Conservation (phyloP, 2,888 invertebrate species). For the Xestia rhomboidea region DNA sequence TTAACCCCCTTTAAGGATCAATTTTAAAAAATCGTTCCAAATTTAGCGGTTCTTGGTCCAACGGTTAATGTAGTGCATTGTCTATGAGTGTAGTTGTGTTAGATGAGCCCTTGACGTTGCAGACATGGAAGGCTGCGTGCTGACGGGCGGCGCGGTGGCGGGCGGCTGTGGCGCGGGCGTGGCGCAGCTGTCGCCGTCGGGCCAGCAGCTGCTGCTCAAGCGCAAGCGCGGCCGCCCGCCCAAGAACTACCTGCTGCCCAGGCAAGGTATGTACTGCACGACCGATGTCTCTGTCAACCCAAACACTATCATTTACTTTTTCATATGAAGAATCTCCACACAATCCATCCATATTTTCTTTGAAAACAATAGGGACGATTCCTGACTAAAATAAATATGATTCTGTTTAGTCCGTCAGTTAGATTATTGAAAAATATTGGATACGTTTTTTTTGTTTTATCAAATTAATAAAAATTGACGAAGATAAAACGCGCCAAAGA, state of each 20-base stretch:
- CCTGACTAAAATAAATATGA: no score
- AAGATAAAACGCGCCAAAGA: no score
- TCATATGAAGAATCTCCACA: neutral
- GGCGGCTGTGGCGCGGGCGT: conserved; percentile 67
- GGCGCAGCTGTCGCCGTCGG: conserved; percentile 73
- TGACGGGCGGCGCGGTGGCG: conserved; percentile 82
- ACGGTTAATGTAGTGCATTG: neutral
- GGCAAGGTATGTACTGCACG: conserved; percentile 72
- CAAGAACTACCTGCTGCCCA: conserved; percentile 86
- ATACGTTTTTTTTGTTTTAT: no score
- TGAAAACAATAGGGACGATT: neutral
- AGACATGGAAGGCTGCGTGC: conserved; percentile 89
- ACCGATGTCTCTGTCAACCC: neutral
- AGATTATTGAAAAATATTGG: no score
- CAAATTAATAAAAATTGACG: no score
- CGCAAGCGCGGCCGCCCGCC: conserved; percentile 86
- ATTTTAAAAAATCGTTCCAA: neutral
- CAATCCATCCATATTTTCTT: neutral
- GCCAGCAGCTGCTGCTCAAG: conserved; percentile 85
- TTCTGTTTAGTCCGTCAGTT: no score
- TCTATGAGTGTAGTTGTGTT: neutral
- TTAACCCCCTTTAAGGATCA: neutral
- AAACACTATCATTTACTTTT: neutral
- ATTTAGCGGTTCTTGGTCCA: neutral
- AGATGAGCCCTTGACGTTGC: neutral